Evolutionary conservation across 2,797 vertebrate species (phyloP).

Genomic region (Benthosema pterotum): DNA sequence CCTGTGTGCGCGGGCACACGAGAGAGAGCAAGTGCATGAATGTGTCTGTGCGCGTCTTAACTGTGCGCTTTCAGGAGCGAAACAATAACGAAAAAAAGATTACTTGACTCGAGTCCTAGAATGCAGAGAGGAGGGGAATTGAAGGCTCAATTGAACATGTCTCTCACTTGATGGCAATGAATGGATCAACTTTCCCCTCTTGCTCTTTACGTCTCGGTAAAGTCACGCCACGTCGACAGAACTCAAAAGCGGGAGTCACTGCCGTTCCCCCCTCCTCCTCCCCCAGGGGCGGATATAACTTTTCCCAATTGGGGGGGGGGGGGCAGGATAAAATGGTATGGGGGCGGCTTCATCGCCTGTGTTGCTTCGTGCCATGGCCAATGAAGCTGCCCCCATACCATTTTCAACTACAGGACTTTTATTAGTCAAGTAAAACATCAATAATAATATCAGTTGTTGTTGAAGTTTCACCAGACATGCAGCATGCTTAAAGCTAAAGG

Average conservation of each 20-base stretch:
- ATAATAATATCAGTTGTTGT: no score
- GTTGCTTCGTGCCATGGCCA: no score
- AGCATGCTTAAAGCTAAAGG: no score
- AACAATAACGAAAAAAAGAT: conserved; percentile 4
- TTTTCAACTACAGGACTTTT: no score
- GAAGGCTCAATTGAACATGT: conserved; percentile 19
- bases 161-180: conserved; percentile 16
- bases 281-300: no score
- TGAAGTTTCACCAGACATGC: no score
- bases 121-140: conserved; percentile 24
- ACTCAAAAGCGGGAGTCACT: not conserved
- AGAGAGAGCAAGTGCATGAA: not conserved
- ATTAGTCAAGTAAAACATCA: no score
- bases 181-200: conserved; percentile 17
- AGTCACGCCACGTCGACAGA: not conserved
- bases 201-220: conserved; percentile 12
- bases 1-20: conserved; percentile 2
- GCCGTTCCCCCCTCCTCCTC: no score
- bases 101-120: conserved; percentile 42
- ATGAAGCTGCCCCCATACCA: no score
- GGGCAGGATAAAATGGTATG: no score
- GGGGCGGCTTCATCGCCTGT: no score
- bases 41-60: not conserved
- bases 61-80: conserved; percentile 40
- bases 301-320: no score